A percentile compares a stretch with the other conserved stretches of the same genome.
These are phyloP conservation scores for Drosophila repletoides DNA, from an alignment of 1,140 invertebrate genomes.

Conservation along the genomic window DNA sequence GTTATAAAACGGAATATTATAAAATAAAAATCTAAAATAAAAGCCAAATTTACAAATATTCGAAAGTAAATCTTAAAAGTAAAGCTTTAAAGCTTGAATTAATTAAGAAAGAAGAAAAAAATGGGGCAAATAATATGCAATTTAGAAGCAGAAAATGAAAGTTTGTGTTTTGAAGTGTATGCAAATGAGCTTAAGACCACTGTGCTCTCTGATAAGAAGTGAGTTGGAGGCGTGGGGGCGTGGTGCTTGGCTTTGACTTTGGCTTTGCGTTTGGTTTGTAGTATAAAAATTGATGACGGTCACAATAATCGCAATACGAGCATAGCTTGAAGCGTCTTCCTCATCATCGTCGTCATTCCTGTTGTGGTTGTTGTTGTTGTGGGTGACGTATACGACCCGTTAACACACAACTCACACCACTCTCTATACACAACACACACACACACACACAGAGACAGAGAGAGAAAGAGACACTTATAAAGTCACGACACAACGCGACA, in stretches of 20 bases:
- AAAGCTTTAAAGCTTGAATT: too few relatives aligned
- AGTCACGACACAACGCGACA: slow-evolving; percentile 1
- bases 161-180: slow-evolving; percentile 4
- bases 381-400: slow-evolving; percentile 32
- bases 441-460: neutral
- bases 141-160: neutral
- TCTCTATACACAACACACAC: slow-evolving; percentile 1
- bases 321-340: slow-evolving; percentile 22
- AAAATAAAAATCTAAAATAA: too few relatives aligned
- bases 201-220: slow-evolving; percentile 18
- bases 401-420: slow-evolving; percentile 5
- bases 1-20: too few relatives aligned
- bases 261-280: slow-evolving; percentile 7
- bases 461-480: neutral
- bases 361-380: slow-evolving; percentile 18
- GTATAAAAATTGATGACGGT: slow-evolving; percentile 42
- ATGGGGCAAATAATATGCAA: too few relatives aligned
- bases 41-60: too few relatives aligned
- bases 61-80: too few relatives aligned
- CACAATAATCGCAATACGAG: slow-evolving; percentile 28
- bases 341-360: slow-evolving; percentile 8
- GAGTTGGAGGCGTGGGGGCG: neutral
- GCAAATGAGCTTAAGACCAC: slow-evolving; percentile 19
- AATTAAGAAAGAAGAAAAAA: too few relatives aligned
- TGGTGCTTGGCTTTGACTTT: slow-evolving; percentile 4